phyloP scores from a whole-genome alignment of 2,113 vertebrate species.

The Aptenodytes forsteri region DNA sequence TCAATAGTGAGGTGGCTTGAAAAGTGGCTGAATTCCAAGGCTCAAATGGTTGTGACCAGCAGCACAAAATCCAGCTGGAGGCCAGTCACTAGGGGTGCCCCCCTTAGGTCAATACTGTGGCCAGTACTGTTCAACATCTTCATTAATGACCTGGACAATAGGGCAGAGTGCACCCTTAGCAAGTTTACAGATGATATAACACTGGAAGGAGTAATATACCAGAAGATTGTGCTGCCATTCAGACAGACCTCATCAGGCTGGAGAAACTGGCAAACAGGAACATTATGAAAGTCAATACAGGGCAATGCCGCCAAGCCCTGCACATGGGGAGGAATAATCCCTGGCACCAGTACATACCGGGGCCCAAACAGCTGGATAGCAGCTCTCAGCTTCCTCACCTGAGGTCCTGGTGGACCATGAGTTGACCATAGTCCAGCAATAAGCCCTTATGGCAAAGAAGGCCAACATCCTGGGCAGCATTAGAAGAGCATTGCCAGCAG shows the following conservation, averaged over 20 bases:
- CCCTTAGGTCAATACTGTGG: too few relatives aligned
- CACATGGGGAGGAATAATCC: not conserved
- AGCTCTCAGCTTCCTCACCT: too few relatives aligned
- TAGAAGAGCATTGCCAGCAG: not conserved
- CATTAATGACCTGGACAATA: not conserved
- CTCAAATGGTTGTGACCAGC: not conserved
- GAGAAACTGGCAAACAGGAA: not conserved
- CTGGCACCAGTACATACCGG: too few relatives aligned
- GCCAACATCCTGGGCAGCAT: not conserved
- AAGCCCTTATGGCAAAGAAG: not conserved
- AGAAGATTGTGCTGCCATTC: not conserved
- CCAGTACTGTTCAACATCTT: not conserved
- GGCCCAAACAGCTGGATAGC: not conserved
- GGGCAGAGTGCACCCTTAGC: not conserved
- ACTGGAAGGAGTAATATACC: not conserved
- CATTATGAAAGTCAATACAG: not conserved
- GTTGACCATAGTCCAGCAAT: not conserved
- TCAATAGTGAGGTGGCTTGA: not conserved
- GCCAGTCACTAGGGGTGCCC: not conserved
- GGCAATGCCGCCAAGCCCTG: not conserved
- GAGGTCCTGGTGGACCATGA: not conserved
- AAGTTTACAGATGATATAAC: not conserved
- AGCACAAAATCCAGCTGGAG: not conserved
- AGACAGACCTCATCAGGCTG: not conserved
- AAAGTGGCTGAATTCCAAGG: not conserved